Evolutionary conservation across 2,888 invertebrate species (phyloP).

Genomic region (Tachina lurida): DNA sequence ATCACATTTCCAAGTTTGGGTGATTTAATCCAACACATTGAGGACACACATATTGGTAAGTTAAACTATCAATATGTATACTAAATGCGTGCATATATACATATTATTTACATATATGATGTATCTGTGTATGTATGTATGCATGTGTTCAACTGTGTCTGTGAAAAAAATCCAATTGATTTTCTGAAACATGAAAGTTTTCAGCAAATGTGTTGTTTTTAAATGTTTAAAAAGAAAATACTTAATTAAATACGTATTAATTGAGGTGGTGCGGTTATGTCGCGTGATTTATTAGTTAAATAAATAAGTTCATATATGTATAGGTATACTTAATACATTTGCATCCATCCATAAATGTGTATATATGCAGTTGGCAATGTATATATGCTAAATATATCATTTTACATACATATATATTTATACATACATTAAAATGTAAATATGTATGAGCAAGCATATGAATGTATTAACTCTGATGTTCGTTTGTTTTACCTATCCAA

Average conservation of each 20-base stretch:
- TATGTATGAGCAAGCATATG: neutral
- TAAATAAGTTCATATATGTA: conserved; percentile 7
- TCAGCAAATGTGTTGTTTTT: conserved; percentile 3
- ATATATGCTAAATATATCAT: neutral
- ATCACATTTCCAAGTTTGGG: conserved; percentile 91
- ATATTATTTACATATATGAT: neutral
- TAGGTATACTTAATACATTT: neutral
- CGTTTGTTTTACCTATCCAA: conserved; percentile 31
- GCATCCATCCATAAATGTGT: neutral
- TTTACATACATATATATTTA: neutral
- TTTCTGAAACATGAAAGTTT: conserved; percentile 30
- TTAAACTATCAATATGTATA: conserved; percentile 54
- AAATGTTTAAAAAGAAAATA: neutral
- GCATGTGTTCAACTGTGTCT: conserved; percentile 21
- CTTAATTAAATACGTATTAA: neutral
- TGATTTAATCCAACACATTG: conserved; percentile 93
- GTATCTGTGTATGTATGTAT: neutral
- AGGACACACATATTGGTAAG: conserved; percentile 93
- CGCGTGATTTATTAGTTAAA: conserved; percentile 69
- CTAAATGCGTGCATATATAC: neutral
- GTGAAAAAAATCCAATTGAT: conserved; percentile 19
- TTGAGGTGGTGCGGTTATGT: conserved; percentile 43
- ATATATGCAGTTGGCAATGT: neutral
- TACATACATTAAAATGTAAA: neutral
- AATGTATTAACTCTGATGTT: conserved; percentile 30